A percentile compares a stretch with the other conserved stretches of the same genome.
phyloP scores from a whole-genome alignment of 2,113 vertebrate genomes.

The Cinclus mexicanus region DNA sequence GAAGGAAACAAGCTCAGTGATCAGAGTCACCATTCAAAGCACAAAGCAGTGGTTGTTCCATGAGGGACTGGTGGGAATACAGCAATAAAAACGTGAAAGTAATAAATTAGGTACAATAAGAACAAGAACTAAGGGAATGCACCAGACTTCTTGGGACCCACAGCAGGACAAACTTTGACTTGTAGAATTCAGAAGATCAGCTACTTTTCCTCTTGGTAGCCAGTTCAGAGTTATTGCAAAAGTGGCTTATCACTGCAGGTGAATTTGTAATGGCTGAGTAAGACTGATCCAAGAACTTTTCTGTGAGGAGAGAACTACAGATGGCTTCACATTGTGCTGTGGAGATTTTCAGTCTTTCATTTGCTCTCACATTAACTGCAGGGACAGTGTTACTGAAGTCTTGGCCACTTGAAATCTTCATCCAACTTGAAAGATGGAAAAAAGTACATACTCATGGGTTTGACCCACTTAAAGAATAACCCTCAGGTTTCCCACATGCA shows the following conservation, averaged over 20 bases:
- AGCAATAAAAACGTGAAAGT: neutral
- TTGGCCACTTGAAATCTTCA: neutral
- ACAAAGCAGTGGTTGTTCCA: neutral
- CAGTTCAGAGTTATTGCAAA: neutral
- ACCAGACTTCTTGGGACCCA: neutral
- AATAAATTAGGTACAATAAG: neutral
- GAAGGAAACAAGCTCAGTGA: neutral
- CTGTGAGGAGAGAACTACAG: neutral
- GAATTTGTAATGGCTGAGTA: neutral
- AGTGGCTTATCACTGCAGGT: neutral
- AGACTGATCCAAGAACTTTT: neutral
- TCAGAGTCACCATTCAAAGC: neutral
- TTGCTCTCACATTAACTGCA: neutral
- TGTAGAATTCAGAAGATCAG: neutral
- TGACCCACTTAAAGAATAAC: neutral
- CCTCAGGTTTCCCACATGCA: neutral
- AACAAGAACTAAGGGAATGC: neutral
- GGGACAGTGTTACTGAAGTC: neutral
- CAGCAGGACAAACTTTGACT: neutral
- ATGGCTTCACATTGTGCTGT: neutral
- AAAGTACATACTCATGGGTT: neutral
- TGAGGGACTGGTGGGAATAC: neutral
- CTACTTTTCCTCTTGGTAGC: neutral
- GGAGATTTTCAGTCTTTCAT: neutral
- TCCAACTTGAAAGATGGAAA: neutral